Evolutionary conservation across 1,140 invertebrate genomes (phyloP), one percentile per base, ranked within the genome.

Genomic region (Brachionus plicatilis): DNA sequence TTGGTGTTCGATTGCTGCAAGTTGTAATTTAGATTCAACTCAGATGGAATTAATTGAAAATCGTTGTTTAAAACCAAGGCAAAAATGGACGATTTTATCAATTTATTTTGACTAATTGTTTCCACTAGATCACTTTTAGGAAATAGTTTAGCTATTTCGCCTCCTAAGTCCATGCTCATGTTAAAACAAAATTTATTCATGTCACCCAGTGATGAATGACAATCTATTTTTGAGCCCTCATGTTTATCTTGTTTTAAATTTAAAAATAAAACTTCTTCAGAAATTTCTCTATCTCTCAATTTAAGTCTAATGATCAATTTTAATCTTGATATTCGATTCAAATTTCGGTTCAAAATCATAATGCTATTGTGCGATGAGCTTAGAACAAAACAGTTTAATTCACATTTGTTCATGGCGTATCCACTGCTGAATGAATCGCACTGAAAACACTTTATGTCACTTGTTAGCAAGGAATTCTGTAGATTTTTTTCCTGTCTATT

Each of bases 211-310:
- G 9, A 37, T 29, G 43, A 72, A 47, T 72, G 33, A 72, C 68
- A 72, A 9, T 20, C 4, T 17, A 45, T 17, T 17, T 72, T 43
- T 72, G 14, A 11, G 1, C 14, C 33, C 14, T 24, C 11, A 11
- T 50, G 24, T 50, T 50, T 47, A 27, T 76, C 43, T 76, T 76
- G 72, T 50, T 76, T 76, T 24, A 76, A 37, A 76, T 76, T 50
- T 20, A 76, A 20, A 37, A 50, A 76, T 50, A 76, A 76, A 76
- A 20, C 5, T 12, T 76, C 47, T 47, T 76, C 43, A 50, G 43
- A 27, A 14, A 76, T 50, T 2, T 76, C 72, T 50, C 3, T 27
- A 27, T 76, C 45, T 24, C n/a, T 29, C n/a, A 76, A 27, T 50
- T 29, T 76, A 12, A 47, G 72, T 50, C 50, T 76, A 6, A 76